Percentiles rank a stretch among this genome's conserved stretches.
Evolutionary conservation across 2,113 vertebrate genomes (phyloP).

Genomic region (Cyprinus carpio): DNA sequence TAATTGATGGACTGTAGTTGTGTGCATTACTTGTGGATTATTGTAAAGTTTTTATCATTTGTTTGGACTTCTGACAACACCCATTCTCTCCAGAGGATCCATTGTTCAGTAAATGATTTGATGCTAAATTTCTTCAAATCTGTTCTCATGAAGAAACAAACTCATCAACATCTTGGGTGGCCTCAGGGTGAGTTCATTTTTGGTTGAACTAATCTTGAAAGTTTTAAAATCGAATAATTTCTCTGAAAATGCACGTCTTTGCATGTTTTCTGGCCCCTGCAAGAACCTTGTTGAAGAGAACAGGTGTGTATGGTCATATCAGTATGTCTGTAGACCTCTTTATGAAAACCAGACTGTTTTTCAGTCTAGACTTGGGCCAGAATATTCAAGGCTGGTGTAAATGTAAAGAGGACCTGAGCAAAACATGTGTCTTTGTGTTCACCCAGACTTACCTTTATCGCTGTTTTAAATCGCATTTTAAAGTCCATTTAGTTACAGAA

Average conservation of each 20-base stretch:
- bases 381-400: not conserved
- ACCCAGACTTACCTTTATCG: not conserved
- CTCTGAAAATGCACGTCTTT: not conserved
- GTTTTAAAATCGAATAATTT: not conserved
- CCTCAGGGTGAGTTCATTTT: too few species aligned
- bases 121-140: too few species aligned
- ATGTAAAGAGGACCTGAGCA: not conserved
- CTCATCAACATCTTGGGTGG: too few species aligned
- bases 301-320: not conserved
- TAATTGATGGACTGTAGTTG: too few species aligned
- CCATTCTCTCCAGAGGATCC: too few species aligned
- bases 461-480: not conserved
- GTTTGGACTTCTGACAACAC: too few species aligned
- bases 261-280: not conserved
- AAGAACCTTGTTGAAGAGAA: not conserved
- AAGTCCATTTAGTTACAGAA: not conserved
- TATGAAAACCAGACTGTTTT: not conserved
- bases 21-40: too few species aligned
- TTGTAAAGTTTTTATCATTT: too few species aligned
- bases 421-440: conserved; percentile 9
- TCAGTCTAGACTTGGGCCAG: not conserved
- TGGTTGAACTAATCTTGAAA: not conserved
- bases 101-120: too few species aligned
- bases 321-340: not conserved
- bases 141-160: too few species aligned